Base-by-base conservation (phyloP, 2,888 invertebrate species). In the Patella pellucida region DNA sequence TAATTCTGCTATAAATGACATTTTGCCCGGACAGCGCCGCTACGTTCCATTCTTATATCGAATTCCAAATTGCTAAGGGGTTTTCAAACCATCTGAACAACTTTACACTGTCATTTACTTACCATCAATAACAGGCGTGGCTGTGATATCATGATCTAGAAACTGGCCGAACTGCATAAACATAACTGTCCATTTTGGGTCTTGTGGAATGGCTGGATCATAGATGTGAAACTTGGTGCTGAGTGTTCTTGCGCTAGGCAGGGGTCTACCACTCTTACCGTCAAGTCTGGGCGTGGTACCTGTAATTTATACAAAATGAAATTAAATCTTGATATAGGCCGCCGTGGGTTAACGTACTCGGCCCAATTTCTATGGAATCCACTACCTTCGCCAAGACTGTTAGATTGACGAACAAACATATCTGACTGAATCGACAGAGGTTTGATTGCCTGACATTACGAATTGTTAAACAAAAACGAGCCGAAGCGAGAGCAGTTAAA, bases 121-220 rank as follows among this genome's bases (percentile, higher is more conserved):
- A 52, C 52, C n/a, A 14, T 16, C 19, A 50, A 41, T 16, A 31
- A 62, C 31, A 73, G 97, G 93, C 0, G 97, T 95, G 89, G 98
- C 97, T 89, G 97, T 97, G 74, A 99, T 92, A 90, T 99, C 99
- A 89, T 99, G 99, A 90, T 99, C 98, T 54, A 99, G 90, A 92
- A 98, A 99, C 89, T 99, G 99, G 11, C 99, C 99, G 98, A 98
- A 99, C 90, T 99, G 99, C 98, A 99, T 97, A 3, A 96, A 94
- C 98, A 99, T 98, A 85, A 97, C 97, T 0, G 96, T 96, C 82
- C 96, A 95, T 16, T 69, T 54, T n/a, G 76, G 71, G 73, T 87
- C 80, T 11, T 15, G 5, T 31, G 69, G 52, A n/a, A 31, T 41
- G 7, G 52, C 19, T 16, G 62, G 62, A 15, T 72, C 81, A 91